Conservation (phyloP, 2,113 vertebrate species). For the Saimiri boliviensis region DNA sequence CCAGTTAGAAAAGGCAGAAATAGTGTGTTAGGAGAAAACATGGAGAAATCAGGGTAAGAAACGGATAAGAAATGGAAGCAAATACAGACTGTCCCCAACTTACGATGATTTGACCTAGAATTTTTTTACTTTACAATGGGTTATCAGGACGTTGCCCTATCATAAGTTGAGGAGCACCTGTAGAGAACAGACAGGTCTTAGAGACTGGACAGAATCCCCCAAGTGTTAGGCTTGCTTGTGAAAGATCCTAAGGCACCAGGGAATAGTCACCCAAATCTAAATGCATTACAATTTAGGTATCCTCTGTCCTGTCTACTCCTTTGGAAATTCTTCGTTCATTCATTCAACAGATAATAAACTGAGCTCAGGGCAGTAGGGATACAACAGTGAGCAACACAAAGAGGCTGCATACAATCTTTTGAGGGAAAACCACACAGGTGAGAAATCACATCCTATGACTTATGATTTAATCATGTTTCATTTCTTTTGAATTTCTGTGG, state of each 20-base stretch:
- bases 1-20: background rate
- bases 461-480: slow-evolving; percentile 12
- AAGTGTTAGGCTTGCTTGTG: background rate
- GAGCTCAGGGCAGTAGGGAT: background rate
- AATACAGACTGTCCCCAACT: background rate
- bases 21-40: background rate
- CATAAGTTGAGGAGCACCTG: background rate
- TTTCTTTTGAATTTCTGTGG: slow-evolving; percentile 27
- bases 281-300: background rate
- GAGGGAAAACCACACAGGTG: background rate
- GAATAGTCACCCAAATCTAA: slow-evolving; percentile 3
- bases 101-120: background rate
- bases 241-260: background rate
- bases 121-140: background rate
- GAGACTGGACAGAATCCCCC: background rate
- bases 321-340: slow-evolving; percentile 18
- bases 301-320: background rate
- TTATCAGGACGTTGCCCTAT: background rate
- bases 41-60: background rate
- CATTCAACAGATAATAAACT: background rate
- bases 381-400: background rate
- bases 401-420: background rate
- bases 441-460: slow-evolving; percentile 1
- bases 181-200: background rate
- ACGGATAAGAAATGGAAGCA: background rate